Evolutionary conservation across 2,888 invertebrate species (phyloP).

Genomic region (Aphodius sticticus): DNA sequence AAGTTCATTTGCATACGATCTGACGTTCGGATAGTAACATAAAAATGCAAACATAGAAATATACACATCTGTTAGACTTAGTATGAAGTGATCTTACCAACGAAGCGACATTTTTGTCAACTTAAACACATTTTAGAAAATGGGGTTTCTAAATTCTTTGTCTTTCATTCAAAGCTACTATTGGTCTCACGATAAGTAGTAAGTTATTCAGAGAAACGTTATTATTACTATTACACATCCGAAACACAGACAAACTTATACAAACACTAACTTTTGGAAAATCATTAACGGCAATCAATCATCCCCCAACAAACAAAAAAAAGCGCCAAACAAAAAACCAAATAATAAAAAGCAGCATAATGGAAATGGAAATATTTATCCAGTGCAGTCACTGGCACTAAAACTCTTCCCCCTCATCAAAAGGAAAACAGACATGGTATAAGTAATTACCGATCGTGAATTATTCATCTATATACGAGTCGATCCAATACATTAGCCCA

Average conservation of each 20-base stretch:
- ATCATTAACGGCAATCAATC: not conserved
- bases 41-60: no score
- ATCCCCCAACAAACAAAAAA: not conserved
- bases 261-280: not conserved
- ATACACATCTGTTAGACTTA: no score
- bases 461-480: constrained; percentile 12
- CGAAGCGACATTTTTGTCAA: no score
- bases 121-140: no score
- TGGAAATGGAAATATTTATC: constrained; percentile 4
- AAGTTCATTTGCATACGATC: no score
- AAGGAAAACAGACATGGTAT: not conserved
- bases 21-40: no score
- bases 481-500: constrained; percentile 23
- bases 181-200: no score
- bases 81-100: no score
- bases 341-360: not conserved
- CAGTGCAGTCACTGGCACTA: not conserved
- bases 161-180: no score
- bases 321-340: not conserved
- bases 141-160: no score
- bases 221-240: not conserved
- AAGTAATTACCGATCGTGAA: constrained; percentile 13
- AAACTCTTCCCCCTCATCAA: not conserved
- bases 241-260: not conserved
- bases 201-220: not conserved